These are phyloP conservation scores for Ceratosolen fusciceps DNA, from an alignment of 1,140 invertebrate species.

Conservation along the genomic window DNA sequence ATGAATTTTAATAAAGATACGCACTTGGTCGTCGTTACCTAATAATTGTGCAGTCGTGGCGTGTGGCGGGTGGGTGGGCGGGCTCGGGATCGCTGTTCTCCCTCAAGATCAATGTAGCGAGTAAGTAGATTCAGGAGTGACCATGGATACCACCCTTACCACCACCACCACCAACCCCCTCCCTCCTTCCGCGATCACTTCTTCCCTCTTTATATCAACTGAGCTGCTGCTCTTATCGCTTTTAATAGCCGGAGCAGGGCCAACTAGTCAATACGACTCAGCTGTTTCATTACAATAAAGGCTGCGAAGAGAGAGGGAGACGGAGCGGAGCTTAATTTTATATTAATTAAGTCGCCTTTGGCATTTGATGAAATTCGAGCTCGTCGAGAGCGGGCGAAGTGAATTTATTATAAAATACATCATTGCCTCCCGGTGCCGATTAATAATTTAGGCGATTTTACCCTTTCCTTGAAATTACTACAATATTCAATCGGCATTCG, in stretches of 20 bases:
- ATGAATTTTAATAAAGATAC: slow-evolving; percentile 42
- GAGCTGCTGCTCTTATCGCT: background rate
- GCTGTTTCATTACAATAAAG: too few species aligned
- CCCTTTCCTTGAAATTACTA: background rate
- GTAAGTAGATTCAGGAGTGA: slow-evolving; percentile 18
- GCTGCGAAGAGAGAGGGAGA: too few species aligned
- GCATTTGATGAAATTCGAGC: too few species aligned
- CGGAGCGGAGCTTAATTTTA: too few species aligned
- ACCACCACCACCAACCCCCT: too few species aligned
- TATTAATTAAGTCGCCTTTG: too few species aligned
- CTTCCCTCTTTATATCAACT: background rate
- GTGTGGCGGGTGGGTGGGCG: background rate
- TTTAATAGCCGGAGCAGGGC: too few species aligned
- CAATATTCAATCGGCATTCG: background rate
- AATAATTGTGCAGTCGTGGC: background rate
- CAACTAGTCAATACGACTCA: background rate
- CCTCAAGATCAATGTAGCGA: slow-evolving; percentile 32
- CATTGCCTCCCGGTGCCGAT: background rate
- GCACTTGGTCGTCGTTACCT: slow-evolving; percentile 38
- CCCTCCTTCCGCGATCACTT: background rate
- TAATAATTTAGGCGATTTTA: background rate
- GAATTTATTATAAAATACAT: background rate
- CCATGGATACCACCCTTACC: too few species aligned
- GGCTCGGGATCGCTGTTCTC: background rate
- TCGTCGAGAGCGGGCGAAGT: too few species aligned